A percentile compares a stretch with the other conserved stretches of the same genome.
Conservation (phyloP, 2,888 invertebrate species). For the Stramonita haemastoma region DNA sequence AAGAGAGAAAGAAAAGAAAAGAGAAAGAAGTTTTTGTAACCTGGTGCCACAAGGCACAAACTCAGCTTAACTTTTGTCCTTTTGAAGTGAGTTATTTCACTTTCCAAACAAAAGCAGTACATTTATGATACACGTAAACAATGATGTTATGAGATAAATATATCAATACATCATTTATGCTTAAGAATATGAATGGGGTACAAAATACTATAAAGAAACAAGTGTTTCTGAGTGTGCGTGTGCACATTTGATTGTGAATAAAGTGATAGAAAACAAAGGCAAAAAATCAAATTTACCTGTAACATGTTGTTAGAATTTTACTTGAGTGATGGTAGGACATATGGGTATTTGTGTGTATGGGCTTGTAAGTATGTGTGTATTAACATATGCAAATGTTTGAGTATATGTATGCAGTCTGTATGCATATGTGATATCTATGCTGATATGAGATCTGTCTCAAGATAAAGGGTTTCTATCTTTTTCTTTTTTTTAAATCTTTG, state of each 20-base stretch:
- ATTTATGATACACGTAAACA: neutral
- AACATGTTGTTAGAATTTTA: neutral
- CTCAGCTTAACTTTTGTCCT: neutral
- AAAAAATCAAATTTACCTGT: neutral
- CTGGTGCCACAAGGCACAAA: no score
- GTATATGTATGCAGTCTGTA: neutral
- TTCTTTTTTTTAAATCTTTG: no score
- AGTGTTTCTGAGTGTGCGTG: neutral
- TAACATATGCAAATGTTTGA: neutral
- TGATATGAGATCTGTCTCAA: no score
- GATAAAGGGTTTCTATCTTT: no score
- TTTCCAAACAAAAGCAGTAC: neutral
- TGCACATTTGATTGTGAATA: neutral
- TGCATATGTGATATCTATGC: neutral
- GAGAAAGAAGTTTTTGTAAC: neutral
- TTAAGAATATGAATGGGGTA: no score
- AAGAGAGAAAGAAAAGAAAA: neutral
- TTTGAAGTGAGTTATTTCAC: neutral
- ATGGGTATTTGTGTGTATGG: neutral
- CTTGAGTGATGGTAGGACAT: no score
- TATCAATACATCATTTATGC: neutral
- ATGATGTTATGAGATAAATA: slow-evolving; percentile 1
- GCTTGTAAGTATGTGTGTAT: neutral
- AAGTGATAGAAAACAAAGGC: neutral
- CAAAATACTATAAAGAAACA: neutral